Percentiles rank a stretch among this genome's conserved stretches.
Evolutionary conservation across 2,888 invertebrate genomes (phyloP).

Genomic region (Adela reaumurella): DNA sequence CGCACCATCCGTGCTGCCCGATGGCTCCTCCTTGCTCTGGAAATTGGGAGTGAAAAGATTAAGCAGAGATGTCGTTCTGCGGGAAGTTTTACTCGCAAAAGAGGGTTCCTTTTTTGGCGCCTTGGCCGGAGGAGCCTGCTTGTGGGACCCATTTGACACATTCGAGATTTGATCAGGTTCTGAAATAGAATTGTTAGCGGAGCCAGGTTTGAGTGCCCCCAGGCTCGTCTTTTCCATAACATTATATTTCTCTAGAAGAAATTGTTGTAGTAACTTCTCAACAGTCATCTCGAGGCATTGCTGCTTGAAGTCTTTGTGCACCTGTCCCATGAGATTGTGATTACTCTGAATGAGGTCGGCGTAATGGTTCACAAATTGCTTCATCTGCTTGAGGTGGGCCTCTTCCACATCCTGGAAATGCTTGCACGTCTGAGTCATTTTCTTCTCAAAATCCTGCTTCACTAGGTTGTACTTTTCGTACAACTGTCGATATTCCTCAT

Average conservation of each 20-base stretch:
- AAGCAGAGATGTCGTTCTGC: constrained; percentile 90
- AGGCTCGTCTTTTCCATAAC: constrained; percentile 90
- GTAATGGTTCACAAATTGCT: constrained; percentile 88
- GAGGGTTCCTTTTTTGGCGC: constrained; percentile 64
- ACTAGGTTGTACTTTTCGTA: constrained; percentile 90
- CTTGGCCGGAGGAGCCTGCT: constrained; percentile 41
- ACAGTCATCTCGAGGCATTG: constrained; percentile 90
- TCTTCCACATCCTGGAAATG: constrained; percentile 95
- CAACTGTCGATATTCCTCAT: constrained; percentile 89
- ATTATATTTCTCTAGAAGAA: constrained; percentile 88
- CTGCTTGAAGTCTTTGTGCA: constrained; percentile 89
- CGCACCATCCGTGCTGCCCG: constrained; percentile 59
- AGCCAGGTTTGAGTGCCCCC: constrained; percentile 44
- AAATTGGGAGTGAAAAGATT: constrained; percentile 95
- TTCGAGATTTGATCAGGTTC: constrained; percentile 50
- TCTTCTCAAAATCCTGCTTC: constrained; percentile 91
- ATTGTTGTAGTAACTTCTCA: constrained; percentile 87
- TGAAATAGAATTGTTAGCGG: constrained; percentile 50
- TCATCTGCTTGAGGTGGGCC: constrained; percentile 90
- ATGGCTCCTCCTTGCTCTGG: constrained; percentile 77
- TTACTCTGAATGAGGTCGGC: constrained; percentile 84
- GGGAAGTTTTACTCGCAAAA: constrained; percentile 71
- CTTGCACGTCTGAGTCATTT: constrained; percentile 91
- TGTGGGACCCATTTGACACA: constrained; percentile 48
- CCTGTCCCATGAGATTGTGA: constrained; percentile 87